Percentiles rank a stretch among this genome's conserved stretches.
Evolutionary conservation across 2,888 invertebrate species (phyloP).

Genomic region (Orchesella flavescens): DNA sequence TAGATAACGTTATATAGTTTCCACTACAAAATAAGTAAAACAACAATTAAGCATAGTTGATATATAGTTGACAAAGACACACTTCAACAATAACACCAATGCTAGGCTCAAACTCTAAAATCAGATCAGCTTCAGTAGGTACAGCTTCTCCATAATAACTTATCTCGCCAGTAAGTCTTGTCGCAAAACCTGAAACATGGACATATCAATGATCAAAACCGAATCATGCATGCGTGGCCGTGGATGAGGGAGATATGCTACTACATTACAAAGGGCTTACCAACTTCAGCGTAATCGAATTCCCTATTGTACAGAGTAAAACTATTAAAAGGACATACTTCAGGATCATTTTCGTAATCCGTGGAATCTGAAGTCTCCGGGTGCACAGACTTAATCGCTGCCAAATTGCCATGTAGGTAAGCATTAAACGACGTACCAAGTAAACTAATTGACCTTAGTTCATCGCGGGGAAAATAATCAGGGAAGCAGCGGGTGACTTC

Average conservation of each 20-base stretch:
- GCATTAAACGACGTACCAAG: conserved; percentile 39
- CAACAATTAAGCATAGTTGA: too few species aligned
- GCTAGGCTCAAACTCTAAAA: conserved; percentile 64
- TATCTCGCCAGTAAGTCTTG: conserved; percentile 65
- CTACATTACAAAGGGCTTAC: too few species aligned
- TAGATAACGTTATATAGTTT: background rate
- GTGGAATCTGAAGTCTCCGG: conserved; percentile 12
- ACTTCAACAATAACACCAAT: conserved; percentile 65
- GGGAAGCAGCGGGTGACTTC: conserved; percentile 28
- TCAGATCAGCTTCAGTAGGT: conserved; percentile 67
- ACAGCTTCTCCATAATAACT: conserved; percentile 63
- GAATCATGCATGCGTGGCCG: too few species aligned
- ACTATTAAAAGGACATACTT: conserved; percentile 65
- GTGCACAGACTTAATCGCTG: conserved; percentile 3
- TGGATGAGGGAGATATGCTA: too few species aligned
- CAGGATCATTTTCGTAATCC: background rate
- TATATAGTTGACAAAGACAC: background rate
- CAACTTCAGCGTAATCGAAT: conserved; percentile 69
- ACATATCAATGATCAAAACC: background rate
- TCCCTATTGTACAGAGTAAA: conserved; percentile 56
- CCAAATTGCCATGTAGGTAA: conserved; percentile 57
- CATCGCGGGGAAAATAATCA: conserved; percentile 26
- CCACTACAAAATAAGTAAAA: too few species aligned
- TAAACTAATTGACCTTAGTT: conserved; percentile 9
- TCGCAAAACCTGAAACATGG: conserved; percentile 42